Evolutionary conservation across 1,140 invertebrate genomes (phyloP).

Genomic region (Physella acuta): DNA sequence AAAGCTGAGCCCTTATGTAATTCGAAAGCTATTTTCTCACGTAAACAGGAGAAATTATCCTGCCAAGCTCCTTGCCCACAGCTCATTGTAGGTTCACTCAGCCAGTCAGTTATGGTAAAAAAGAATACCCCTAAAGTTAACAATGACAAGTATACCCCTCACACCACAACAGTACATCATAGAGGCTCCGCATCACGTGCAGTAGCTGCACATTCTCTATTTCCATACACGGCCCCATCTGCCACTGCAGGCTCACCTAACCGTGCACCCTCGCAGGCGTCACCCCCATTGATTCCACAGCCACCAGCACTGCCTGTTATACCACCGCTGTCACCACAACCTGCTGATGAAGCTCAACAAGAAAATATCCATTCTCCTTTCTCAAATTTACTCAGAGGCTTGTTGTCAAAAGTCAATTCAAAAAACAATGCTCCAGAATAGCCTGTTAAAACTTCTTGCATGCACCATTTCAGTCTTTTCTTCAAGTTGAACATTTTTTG

Average conservation of each 20-base stretch:
- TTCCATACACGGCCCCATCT: background rate
- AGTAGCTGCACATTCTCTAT: background rate
- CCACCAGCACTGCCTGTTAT: background rate
- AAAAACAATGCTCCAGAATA: too few relatives aligned
- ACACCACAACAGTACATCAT: background rate
- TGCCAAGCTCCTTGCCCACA: background rate
- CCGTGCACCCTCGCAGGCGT: background rate
- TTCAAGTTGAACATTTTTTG: too few relatives aligned
- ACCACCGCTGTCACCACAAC: background rate
- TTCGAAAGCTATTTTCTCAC: background rate
- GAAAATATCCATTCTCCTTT: background rate
- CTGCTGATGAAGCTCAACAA: background rate
- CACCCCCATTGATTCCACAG: background rate
- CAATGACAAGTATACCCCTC: background rate
- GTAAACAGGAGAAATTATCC: background rate
- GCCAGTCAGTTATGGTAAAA: background rate
- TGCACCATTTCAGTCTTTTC: too few relatives aligned
- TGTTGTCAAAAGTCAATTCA: constrained; percentile 4
- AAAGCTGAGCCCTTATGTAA: too few relatives aligned
- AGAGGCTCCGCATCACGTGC: too few relatives aligned
- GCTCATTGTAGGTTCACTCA: background rate
- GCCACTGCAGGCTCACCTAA: background rate
- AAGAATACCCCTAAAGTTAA: background rate
- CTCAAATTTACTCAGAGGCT: background rate
- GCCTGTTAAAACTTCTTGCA: too few relatives aligned